phyloP scores from a whole-genome alignment of 2,797 vertebrate species.

The Etheostoma nigrum region DNA sequence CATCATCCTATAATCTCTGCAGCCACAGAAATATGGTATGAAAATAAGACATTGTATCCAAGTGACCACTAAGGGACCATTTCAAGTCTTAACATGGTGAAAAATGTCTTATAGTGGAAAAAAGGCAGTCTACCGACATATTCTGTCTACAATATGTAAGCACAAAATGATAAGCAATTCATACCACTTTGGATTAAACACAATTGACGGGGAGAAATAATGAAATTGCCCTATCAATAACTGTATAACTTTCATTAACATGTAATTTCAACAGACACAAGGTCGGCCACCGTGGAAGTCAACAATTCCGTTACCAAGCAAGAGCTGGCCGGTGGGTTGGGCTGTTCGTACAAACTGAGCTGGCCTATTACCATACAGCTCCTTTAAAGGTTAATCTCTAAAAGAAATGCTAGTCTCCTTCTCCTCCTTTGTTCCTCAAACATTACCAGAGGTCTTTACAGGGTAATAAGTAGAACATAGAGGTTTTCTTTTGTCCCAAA shows the following conservation, averaged over 20 bases:
- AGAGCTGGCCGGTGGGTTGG: conserved; percentile 11
- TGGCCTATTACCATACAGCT: conserved; percentile 23
- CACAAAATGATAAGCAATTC: background rate
- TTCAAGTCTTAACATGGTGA: background rate
- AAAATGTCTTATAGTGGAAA: background rate
- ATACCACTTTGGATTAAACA: background rate
- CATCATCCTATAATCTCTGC: background rate
- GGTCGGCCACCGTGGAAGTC: conserved; percentile 20
- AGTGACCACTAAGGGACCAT: background rate
- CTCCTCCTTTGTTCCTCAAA: conserved; percentile 55
- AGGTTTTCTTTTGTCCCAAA: conserved; percentile 19
- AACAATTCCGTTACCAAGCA: conserved; percentile 50
- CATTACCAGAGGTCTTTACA: conserved; percentile 39
- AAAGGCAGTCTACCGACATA: background rate
- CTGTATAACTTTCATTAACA: background rate
- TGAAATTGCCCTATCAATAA: background rate
- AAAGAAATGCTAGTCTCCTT: conserved; percentile 52
- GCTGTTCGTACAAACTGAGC: conserved; percentile 14
- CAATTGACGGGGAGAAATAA: background rate
- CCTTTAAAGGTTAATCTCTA: conserved; percentile 63
- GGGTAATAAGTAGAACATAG: conserved; percentile 9
- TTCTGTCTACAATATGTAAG: background rate
- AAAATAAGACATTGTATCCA: background rate
- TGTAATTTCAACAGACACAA: conserved; percentile 48
- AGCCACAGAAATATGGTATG: background rate